A percentile compares a stretch with the other conserved stretches of the same genome.
Conservation (phyloP, 2,888 invertebrate species). For the Ichneumoninae sp. region DNA sequence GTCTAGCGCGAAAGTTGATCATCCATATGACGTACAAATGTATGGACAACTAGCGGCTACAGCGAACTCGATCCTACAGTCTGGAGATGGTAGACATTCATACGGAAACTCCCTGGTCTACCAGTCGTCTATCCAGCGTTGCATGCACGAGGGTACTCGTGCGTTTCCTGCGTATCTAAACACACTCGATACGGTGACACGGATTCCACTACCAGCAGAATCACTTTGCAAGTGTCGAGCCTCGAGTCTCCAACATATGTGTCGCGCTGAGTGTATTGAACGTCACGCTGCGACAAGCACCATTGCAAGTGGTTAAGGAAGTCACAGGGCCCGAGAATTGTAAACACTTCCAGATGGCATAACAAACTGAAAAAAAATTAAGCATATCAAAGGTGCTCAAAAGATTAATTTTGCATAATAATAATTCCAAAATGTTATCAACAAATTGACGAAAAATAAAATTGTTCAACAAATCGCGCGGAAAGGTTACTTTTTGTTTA, state of each 20-base stretch:
- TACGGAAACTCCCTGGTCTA: not conserved
- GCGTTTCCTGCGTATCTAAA: not conserved
- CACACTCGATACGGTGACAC: not conserved
- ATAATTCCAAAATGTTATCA: too few species aligned
- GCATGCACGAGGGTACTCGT: not conserved
- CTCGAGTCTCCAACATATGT: slow-evolving; percentile 46
- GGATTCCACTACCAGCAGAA: not conserved
- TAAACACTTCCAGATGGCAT: too few species aligned
- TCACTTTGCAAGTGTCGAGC: not conserved
- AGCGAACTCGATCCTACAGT: not conserved
- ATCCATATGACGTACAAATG: not conserved
- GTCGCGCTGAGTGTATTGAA: slow-evolving; percentile 33
- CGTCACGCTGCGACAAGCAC: slow-evolving; percentile 65
- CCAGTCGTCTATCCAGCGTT: not conserved
- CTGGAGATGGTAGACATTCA: not conserved
- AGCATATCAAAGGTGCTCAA: too few species aligned
- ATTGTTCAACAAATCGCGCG: too few species aligned
- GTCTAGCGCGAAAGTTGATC: too few species aligned
- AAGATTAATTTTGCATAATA: too few species aligned
- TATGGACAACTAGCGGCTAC: not conserved
- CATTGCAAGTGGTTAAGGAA: slow-evolving; percentile 66
- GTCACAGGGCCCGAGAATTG: too few species aligned
- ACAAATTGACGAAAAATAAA: too few species aligned
- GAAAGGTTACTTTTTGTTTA: too few species aligned
- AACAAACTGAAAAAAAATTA: too few species aligned